Evolutionary conservation across 2,888 invertebrate species (phyloP).

Genomic region (Stomorhina lunata): DNA sequence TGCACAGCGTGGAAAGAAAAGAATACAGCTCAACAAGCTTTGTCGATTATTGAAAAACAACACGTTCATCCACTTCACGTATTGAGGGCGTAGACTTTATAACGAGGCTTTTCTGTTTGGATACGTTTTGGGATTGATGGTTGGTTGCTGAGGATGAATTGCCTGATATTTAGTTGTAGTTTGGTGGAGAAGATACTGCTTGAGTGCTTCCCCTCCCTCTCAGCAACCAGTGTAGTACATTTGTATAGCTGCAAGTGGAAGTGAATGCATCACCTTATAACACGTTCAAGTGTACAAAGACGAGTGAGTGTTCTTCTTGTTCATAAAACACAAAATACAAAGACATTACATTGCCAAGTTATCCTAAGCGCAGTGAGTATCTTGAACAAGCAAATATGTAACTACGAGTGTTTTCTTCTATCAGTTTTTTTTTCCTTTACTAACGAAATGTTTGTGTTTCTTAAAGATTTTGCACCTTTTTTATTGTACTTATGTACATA

Average conservation of each 20-base stretch:
- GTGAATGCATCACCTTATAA: conserved; percentile 44
- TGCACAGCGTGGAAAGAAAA: conserved; percentile 40
- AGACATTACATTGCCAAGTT: conserved; percentile 6
- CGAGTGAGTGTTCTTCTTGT: background rate
- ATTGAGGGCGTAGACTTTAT: conserved; percentile 71
- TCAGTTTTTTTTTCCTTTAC: background rate
- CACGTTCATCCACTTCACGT: conserved; percentile 67
- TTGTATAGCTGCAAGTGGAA: background rate
- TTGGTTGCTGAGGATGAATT: conserved; percentile 46
- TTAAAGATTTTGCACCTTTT: conserved; percentile 60
- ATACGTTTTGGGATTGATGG: conserved; percentile 56
- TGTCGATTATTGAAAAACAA: conserved; percentile 62
- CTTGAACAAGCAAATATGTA: background rate
- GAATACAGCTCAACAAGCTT: conserved; percentile 36
- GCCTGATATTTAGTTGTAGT: conserved; percentile 59
- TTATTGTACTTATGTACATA: background rate
- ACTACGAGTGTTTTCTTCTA: background rate
- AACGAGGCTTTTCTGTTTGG: conserved; percentile 69
- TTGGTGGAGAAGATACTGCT: conserved; percentile 38
- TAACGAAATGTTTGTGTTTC: conserved; percentile 36
- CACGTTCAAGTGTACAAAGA: conserved; percentile 33
- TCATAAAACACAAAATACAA: too few relatives aligned
- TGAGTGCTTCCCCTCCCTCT: conserved; percentile 20
- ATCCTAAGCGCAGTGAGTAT: too few relatives aligned
- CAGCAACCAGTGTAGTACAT: background rate